phyloP scores from a whole-genome alignment of 2,888 invertebrate species.

The Strigamia transsilvanica region DNA sequence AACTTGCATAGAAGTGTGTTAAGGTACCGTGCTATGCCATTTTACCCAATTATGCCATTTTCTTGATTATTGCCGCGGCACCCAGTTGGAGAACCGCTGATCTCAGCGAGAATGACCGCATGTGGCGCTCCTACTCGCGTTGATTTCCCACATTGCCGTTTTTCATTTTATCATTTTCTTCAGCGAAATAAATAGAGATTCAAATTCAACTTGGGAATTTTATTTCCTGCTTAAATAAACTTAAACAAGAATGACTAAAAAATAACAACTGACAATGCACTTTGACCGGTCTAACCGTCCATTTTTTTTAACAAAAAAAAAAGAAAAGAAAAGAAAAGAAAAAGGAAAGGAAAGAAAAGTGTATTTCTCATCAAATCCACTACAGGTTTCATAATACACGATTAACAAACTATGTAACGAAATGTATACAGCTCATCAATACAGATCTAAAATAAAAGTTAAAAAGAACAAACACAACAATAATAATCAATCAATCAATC shows the following conservation, averaged over 20 bases:
- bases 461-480: conserved; percentile 26
- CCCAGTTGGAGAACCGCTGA: too few species aligned
- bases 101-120: too few species aligned
- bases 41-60: too few species aligned
- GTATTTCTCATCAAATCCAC: too few species aligned
- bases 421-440: conserved; percentile 25
- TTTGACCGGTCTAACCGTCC: conserved; percentile 12
- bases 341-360: too few species aligned
- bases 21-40: too few species aligned
- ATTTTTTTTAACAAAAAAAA: background rate
- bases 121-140: too few species aligned
- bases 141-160: too few species aligned
- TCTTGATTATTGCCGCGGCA: too few species aligned
- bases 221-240: conserved; percentile 52
- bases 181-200: background rate
- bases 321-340: background rate
- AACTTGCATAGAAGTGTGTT: too few species aligned
- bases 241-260: conserved; percentile 21
- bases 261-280: conserved; percentile 35
- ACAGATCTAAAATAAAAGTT: conserved; percentile 20
- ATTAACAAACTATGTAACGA: background rate
- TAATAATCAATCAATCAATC: background rate
- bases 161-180: too few species aligned
- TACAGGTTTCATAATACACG: too few species aligned
- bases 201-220: conserved; percentile 42